Conservation (phyloP, 2,113 vertebrate genomes). For the Charadrius vociferus region DNA sequence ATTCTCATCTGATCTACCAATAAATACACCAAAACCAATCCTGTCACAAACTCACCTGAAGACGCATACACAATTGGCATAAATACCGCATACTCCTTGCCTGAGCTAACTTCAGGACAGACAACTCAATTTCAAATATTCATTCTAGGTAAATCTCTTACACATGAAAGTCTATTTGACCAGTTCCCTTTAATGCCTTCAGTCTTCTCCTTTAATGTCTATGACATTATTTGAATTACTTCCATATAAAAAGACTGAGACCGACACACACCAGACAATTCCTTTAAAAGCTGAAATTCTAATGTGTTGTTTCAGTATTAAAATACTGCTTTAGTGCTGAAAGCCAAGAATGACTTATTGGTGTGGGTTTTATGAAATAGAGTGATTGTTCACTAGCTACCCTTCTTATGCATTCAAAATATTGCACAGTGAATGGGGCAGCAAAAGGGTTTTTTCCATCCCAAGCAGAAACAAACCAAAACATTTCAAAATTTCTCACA, state of each 20-base stretch:
- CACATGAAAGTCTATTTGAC: background rate
- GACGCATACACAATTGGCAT: rapidly evolving
- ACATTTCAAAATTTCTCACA: background rate
- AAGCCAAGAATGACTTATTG: constrained; percentile 24
- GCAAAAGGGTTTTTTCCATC: background rate
- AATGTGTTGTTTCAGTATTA: background rate
- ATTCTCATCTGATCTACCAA: background rate
- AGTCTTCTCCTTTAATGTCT: background rate
- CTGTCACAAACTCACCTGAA: background rate
- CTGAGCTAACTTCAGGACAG: background rate
- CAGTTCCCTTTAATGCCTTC: background rate
- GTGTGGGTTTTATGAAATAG: constrained; percentile 20
- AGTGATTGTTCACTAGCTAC: constrained; percentile 60
- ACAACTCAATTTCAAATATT: background rate
- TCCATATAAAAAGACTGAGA: background rate
- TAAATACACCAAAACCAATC: background rate
- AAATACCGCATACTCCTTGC: background rate
- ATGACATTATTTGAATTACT: background rate
- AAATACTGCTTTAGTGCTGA: background rate
- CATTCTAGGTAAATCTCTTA: background rate
- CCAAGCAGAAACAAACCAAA: background rate
- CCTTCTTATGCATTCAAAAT: constrained; percentile 64
- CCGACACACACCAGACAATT: background rate
- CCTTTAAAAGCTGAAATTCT: constrained; percentile 20
- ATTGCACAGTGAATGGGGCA: constrained; percentile 4